These are phyloP conservation scores for Pseudolycoriella hygida DNA, from an alignment of 2,888 invertebrate genomes.

Conservation along the genomic window DNA sequence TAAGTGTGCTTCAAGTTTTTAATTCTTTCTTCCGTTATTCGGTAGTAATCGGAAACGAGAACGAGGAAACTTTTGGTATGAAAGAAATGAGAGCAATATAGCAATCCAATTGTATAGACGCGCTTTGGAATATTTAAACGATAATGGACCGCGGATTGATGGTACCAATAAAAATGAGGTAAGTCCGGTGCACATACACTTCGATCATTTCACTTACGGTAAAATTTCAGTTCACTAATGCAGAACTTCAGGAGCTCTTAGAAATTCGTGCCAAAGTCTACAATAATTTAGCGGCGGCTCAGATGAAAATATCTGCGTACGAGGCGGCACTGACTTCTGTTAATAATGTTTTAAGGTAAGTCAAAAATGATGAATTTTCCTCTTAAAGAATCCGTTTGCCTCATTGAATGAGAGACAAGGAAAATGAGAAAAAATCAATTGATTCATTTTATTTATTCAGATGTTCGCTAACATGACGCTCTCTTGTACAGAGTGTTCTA, in stretches of 20 bases:
- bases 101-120: conserved; percentile 78
- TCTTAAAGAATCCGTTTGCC: no score
- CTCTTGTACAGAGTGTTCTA: no score
- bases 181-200: no score
- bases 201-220: no score
- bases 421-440: no score
- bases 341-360: conserved; percentile 45
- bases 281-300: conserved; percentile 86
- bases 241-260: conserved; percentile 44
- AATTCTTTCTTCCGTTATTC: conserved; percentile 9
- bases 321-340: conserved; percentile 73
- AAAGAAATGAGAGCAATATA: conserved; percentile 57
- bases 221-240: conserved; percentile 29
- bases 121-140: conserved; percentile 65
- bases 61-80: conserved; percentile 83
- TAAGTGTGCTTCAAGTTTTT: conserved; percentile 6
- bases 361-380: no score
- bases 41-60: conserved; percentile 60
- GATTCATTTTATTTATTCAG: no score
- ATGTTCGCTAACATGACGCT: no score
- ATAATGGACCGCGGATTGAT: conserved; percentile 16
- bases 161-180: background rate
- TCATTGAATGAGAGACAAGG: no score
- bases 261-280: conserved; percentile 70
- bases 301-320: conserved; percentile 71